Evolutionary conservation across 2,888 invertebrate genomes (phyloP).

Genomic region (Agrotis ipsilon): DNA sequence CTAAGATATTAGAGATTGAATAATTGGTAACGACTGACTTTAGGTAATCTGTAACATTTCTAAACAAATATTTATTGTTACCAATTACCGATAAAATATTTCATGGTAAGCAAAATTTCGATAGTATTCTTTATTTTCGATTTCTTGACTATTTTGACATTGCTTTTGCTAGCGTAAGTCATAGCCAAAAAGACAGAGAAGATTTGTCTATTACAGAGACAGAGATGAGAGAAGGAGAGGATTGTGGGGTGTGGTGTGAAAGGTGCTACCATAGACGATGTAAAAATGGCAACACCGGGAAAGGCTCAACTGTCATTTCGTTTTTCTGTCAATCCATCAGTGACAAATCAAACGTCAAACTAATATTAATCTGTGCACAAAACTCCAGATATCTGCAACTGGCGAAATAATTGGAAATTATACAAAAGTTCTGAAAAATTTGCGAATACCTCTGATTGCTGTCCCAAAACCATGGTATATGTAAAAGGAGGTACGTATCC

Average conservation of each 20-base stretch:
- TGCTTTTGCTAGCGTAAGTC: too few species aligned
- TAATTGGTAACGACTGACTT: background rate
- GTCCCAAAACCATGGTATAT: constrained; percentile 74
- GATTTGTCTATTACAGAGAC: too few species aligned
- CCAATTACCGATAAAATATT: too few species aligned
- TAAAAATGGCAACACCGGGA: background rate
- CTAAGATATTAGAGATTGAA: background rate
- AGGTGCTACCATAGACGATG: too few species aligned
- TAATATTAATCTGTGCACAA: too few species aligned
- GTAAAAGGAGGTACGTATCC: constrained; percentile 75
- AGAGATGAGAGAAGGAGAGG: too few species aligned
- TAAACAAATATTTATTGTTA: background rate
- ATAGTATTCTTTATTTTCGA: too few species aligned
- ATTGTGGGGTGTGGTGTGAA: too few species aligned
- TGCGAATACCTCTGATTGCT: constrained; percentile 1
- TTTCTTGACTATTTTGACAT: too few species aligned
- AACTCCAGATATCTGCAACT: background rate
- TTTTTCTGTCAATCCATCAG: background rate
- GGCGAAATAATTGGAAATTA: background rate
- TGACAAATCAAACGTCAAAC: background rate
- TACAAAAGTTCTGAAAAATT: constrained; percentile 2
- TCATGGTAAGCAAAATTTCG: too few species aligned
- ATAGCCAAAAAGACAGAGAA: too few species aligned
- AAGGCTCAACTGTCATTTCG: background rate
- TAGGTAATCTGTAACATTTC: background rate